phyloP scores from a whole-genome alignment of 2,888 invertebrate genomes.

The Cybosia mesomella region DNA sequence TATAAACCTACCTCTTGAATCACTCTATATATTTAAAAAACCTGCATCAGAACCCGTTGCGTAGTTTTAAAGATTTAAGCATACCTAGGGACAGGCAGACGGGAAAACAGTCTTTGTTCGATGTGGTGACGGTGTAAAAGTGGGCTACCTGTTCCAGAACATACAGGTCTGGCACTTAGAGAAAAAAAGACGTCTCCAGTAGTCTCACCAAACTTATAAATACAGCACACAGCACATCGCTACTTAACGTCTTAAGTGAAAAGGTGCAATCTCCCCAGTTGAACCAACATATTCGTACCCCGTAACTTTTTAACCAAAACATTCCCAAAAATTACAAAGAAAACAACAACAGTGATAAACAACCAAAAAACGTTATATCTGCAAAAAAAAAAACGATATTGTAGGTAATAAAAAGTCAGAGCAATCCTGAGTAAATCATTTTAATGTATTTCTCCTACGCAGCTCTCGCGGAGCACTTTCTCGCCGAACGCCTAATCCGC shows the following conservation, averaged over 20 bases:
- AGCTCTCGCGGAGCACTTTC: slow-evolving; percentile 7
- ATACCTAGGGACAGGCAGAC: no score
- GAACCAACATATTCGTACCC: no score
- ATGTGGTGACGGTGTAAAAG: no score
- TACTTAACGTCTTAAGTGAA: background rate
- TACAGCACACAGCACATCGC: background rate
- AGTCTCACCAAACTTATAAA: background rate
- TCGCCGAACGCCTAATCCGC: slow-evolving; percentile 13
- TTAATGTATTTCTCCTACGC: slow-evolving; percentile 40
- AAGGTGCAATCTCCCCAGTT: no score
- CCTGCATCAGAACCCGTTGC: no score
- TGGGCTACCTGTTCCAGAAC: no score
- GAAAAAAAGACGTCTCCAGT: background rate
- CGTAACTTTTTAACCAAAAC: background rate
- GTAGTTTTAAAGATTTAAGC: no score
- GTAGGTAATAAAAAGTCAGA: slow-evolving; percentile 30
- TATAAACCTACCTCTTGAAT: no score
- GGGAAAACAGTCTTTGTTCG: no score
- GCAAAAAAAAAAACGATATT: slow-evolving; percentile 11
- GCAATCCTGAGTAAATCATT: slow-evolving; percentile 46
- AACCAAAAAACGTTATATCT: slow-evolving; percentile 10
- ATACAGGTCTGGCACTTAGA: background rate
- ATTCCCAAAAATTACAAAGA: background rate
- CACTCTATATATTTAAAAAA: no score
- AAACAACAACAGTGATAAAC: slow-evolving; percentile 15